Conservation (phyloP, 2,113 vertebrate species). For the Brachyhypopomus gauderio region DNA sequence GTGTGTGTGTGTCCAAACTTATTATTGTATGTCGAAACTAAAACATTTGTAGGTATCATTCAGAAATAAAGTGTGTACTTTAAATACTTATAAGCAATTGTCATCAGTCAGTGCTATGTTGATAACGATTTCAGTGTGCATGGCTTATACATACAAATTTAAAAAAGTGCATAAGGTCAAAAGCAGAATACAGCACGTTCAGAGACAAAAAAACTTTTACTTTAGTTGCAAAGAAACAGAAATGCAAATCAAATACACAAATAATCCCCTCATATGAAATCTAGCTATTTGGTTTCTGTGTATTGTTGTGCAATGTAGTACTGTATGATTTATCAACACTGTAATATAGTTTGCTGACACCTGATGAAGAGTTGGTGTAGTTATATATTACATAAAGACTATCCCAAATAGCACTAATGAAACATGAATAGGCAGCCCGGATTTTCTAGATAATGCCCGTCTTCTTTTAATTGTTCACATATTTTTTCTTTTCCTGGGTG, state of each 20-base stretch:
- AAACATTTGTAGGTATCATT: neutral
- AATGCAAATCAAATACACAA: neutral
- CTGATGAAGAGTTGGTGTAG: conserved; percentile 81
- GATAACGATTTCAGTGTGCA: no score
- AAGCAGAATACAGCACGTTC: neutral
- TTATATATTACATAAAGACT: conserved; percentile 83
- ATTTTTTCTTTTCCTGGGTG: conserved; percentile 86
- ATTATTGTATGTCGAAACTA: neutral
- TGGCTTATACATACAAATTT: neutral
- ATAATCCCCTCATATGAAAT: neutral
- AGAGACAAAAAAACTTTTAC: neutral
- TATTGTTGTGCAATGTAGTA: conserved; percentile 3
- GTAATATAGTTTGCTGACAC: conserved; percentile 27
- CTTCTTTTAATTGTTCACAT: conserved; percentile 99
- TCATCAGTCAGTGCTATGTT: neutral
- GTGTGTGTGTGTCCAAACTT: neutral
- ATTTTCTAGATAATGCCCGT: conserved; percentile 86
- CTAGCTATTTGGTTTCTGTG: neutral
- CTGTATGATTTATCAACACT: neutral
- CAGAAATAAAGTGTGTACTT: neutral
- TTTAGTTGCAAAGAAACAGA: neutral
- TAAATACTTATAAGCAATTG: neutral
- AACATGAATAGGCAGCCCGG: conserved; percentile 84
- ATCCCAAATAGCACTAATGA: conserved; percentile 88
- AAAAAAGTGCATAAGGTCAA: neutral